Base-by-base conservation (phyloP, 2,797 vertebrate genomes). In the Allobates femoralis region DNA sequence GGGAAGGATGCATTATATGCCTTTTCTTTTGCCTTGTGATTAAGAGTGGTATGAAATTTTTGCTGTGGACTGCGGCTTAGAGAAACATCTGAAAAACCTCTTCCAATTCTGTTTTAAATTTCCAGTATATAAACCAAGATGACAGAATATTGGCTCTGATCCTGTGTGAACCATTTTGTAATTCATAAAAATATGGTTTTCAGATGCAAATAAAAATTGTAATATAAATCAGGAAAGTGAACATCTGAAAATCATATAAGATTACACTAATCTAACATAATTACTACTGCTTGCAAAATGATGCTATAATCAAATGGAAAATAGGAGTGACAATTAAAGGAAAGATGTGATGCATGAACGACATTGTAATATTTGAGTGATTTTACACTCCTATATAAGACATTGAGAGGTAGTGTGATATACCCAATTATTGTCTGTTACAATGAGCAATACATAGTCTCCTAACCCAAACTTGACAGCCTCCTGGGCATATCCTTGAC, bases 81-180 rank as follows among this genome's bases (percentile, higher is more conserved):
- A 51, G 83, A 84, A 79, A 79, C 76, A 79, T 85, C 62, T 69
- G 34, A 85, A 79, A 84, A 85, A 71, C 21, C 51, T 41, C 73
- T 60, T 79, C 76, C 41, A 69, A 79, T 55, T 71, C 75, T 85
- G 64, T 79, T 85, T 69, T 85, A 85, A 69, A 79, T 58, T 56
- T 71, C 76, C 14, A 79, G 21, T 79, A 76, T 71, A 69, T 85
- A 85, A 85, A 85, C 64, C 32, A 71, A 85, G 34, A 67, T 79
- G 76, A 79, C 84, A 85, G 76, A 79, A 69, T 8, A n/a, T 85
- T 85, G 84, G 84, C 84, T 79, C 64, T 46, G 16, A 71, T 85
- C 75, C 76, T 76, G 50, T 85, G 76, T 79, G 76, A 85, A 62
- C 84, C 51, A 55, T 71, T 85, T 79, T 85, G 58, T 79, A 85